Base-by-base conservation (phyloP, 2,113 vertebrate genomes). In the Otocyon megalotis region DNA sequence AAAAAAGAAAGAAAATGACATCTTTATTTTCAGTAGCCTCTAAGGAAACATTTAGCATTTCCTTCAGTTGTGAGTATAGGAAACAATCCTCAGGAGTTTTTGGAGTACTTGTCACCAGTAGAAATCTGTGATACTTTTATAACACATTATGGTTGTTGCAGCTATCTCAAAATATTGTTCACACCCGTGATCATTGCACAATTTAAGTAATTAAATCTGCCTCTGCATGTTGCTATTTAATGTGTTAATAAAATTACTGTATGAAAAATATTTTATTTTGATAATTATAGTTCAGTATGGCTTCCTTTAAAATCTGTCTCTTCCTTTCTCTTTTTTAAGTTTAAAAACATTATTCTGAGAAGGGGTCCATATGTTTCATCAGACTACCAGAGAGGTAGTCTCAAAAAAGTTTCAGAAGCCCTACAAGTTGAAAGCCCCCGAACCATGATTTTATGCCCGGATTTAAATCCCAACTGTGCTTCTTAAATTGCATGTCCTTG, bases 271-370 rank as follows among this genome's bases (percentile, higher is more conserved):
- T 94, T 10, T 53, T 53, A 74, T 72, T 88, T 79, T 85, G 71
- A 93, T 80, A 69, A 53, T 12, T 80, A 7, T 26, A 43, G 80
- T 63, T 96, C 16, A 80, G 28, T 32, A 32, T 79, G n/a, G 63
- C n/a, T 95, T 82, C 7, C 65, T 95, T 62, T 90, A 30, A 62
- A 62, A 82, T 76, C 12, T 88, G 0, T 54, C 8, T 88, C n/a
- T 93, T 32, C 69, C 67, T 56, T 72, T 24, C 35, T 24, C 35
- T 72, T 72, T 81, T 79, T 92, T 24, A 20, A 65, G 58, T 74
- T 81, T 86, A 54, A 67, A 97, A 87, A 62, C 8, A 54, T 60
- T 76, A 74, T 62, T 83, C 53, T 92, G 62, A 92, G 69, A 84
- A 83, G 43, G 28, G 2, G 3, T 54, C 13, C 24, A 20, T 81